Evolutionary conservation across 1,140 invertebrate species (phyloP), one percentile per base, ranked within the genome.

Genomic region (Sminthurides bifidus): DNA sequence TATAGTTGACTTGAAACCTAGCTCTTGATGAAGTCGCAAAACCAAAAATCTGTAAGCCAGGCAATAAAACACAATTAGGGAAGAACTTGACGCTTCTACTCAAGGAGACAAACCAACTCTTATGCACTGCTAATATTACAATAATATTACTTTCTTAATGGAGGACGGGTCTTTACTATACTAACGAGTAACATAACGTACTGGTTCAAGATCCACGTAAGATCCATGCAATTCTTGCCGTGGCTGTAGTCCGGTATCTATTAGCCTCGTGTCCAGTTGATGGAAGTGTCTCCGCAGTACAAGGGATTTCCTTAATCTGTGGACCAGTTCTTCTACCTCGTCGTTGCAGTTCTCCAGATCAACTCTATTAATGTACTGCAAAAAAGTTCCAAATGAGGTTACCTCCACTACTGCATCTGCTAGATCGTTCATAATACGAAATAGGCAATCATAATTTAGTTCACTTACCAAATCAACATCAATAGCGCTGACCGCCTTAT

Each of bases 211-310:
- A n/a, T n/a, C n/a, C n/a, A n/a, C n/a, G n/a, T n/a, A n/a, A n/a
- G n/a, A n/a, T n/a, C n/a, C n/a, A n/a, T n/a, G n/a, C n/a, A n/a
- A n/a, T n/a, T n/a, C n/a, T n/a, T n/a, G n/a, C n/a, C n/a, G n/a
- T n/a, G n/a, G n/a, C n/a, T n/a, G n/a, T n/a, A n/a, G n/a, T n/a
- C n/a, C n/a, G n/a, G n/a, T 76, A 75, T 60, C 85, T 72, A 35
- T 90, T 74, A 30, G 85, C 76, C 23, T 87, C 87, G 73, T 92
- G 84, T 66, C 79, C 76, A 5, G 88, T 92, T 0, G 89, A 92
- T 8, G 82, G 78, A 15, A 88, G 69, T 0, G 78, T 80, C 59
- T 81, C 79, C 0, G 73, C 68, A 1, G 86, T 79, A 65, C 83
- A 79, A 33, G 78, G 14, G 80, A 82, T 49, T 80, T 68, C 59